Percentiles rank a stretch among this genome's conserved stretches.
phyloP scores from a whole-genome alignment of 2,113 vertebrate species.

The Ceuthmochares aereus region DNA sequence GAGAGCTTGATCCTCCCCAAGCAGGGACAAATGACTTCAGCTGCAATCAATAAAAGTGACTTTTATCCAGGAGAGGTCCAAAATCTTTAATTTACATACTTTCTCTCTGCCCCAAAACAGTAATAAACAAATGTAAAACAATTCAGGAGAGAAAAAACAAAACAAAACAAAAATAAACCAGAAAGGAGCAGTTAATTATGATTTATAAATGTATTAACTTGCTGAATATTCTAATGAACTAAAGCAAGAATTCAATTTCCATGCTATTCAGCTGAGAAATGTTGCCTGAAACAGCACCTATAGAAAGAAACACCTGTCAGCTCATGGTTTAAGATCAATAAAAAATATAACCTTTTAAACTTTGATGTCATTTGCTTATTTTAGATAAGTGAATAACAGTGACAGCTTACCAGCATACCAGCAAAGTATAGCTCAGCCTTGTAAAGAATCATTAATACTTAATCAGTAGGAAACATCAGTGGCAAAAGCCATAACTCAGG shows the following conservation, averaged over 20 bases:
- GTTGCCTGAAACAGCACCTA: conserved; percentile 22
- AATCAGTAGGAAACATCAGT: neutral
- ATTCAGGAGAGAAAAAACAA: conserved; percentile 29
- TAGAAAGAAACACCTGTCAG: conserved; percentile 12
- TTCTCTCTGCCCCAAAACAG: neutral
- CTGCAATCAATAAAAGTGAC: neutral
- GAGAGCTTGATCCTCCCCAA: neutral
- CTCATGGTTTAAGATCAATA: neutral
- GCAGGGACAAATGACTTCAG: neutral
- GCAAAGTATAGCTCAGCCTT: neutral
- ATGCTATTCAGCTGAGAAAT: conserved; percentile 4
- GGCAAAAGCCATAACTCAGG: neutral
- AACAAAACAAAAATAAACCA: neutral
- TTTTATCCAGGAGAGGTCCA: neutral
- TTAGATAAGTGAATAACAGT: neutral
- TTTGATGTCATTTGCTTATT: conserved; percentile 29
- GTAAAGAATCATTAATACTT: neutral
- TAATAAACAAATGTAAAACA: conserved; percentile 45
- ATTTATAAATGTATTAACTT: conserved; percentile 72
- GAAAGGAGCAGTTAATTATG: conserved; percentile 67
- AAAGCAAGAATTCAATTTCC: conserved; percentile 68
- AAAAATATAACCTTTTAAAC: conserved; percentile 53
- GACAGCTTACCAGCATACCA: neutral
- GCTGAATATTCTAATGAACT: conserved; percentile 67
- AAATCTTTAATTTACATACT: neutral